Base-by-base conservation (phyloP, 1,140 invertebrate genomes). In the Brachionus paranguensis region DNA sequence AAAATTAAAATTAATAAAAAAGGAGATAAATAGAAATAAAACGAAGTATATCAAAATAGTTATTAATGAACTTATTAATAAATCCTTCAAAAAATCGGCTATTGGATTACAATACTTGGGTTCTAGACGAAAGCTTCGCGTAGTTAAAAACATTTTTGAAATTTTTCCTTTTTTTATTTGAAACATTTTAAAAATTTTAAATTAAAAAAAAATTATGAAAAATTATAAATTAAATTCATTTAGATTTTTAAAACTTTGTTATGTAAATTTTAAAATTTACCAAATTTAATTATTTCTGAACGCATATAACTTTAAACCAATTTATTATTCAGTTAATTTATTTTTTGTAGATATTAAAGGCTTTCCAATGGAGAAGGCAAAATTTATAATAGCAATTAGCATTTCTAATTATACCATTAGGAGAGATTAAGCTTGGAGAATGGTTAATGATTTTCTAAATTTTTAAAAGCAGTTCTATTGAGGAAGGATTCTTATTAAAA, bases 1-100 rank as follows among this genome's bases (percentile, higher is more conserved):
- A 14, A 27, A 76, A 53, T 76, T 76, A n/a, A 76, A 76, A 50
- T 53, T 29, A 5, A 76, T 76, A 50, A 47, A 76, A 27, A 76
- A 10, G 27, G 29, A 76, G 27, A 76, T 27, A 11, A 50, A 20
- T 20, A 27, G 12, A 29, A 29, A 76, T 5, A 50, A 47, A 4
- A 50, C 4, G 27, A 50, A 76, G n/a, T 76, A 76, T 33, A 76
- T 27, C 1, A 76, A 10, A 27, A 76, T 12, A 50, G 43, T 50
- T 8, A 76, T 14, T 27, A 50, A 14, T 11, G 43, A 47, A n/a
- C 43, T 76, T 10, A 4, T 20, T 11, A n/a, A 10, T 29, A 76
- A 47, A 47, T 76, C 72, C n/a, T 76, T 27, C 29, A 76, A 37
- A 50, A 76, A 50, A 7, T 47, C 43, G 17, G n/a, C 20, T 20